These are phyloP conservation scores for Miltochrista miniata DNA, from an alignment of 2,888 invertebrate genomes.

Conservation along the genomic window DNA sequence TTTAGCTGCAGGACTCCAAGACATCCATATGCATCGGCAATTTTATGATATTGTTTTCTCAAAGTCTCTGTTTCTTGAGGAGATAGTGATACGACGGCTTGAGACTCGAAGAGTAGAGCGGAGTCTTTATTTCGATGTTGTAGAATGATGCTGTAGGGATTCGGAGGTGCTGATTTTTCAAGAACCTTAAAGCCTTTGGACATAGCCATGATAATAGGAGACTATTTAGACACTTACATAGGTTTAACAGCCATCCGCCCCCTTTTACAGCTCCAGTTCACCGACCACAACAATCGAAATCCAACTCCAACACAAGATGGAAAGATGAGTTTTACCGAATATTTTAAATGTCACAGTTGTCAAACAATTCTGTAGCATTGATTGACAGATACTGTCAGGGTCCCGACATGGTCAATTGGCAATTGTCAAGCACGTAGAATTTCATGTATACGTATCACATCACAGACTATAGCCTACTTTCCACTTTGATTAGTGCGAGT, in stretches of 20 bases:
- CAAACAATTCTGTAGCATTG: slow-evolving; percentile 11
- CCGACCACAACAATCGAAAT: slow-evolving; percentile 31
- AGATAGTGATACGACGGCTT: slow-evolving; percentile 94
- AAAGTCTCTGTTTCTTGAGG: slow-evolving; percentile 95
- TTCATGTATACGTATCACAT: no score
- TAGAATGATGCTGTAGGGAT: slow-evolving; percentile 94
- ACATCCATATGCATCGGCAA: slow-evolving; percentile 97
- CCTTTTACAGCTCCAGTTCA: slow-evolving; percentile 33
- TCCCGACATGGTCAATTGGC: no score
- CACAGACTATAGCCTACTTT: no score
- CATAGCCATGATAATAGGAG: slow-evolving; percentile 90
- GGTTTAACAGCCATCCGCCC: slow-evolving; percentile 63
- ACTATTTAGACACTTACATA: slow-evolving; percentile 38
- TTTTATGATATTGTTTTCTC: slow-evolving; percentile 94
- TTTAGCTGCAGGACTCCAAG: slow-evolving; percentile 96
- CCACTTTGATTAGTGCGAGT: no score
- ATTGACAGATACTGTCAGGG: no score
- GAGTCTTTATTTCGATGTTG: slow-evolving; percentile 95
- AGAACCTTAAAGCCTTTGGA: slow-evolving; percentile 96
- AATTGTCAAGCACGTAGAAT: no score
- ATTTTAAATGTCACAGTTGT: slow-evolving; percentile 27
- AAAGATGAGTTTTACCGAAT: slow-evolving; percentile 2
- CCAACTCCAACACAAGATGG: slow-evolving; percentile 27
- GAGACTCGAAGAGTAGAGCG: slow-evolving; percentile 95
- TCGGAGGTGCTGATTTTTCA: slow-evolving; percentile 93